These are phyloP conservation scores for Lasioglossum vierecki DNA, from an alignment of 2,888 invertebrate genomes.

Conservation along the genomic window DNA sequence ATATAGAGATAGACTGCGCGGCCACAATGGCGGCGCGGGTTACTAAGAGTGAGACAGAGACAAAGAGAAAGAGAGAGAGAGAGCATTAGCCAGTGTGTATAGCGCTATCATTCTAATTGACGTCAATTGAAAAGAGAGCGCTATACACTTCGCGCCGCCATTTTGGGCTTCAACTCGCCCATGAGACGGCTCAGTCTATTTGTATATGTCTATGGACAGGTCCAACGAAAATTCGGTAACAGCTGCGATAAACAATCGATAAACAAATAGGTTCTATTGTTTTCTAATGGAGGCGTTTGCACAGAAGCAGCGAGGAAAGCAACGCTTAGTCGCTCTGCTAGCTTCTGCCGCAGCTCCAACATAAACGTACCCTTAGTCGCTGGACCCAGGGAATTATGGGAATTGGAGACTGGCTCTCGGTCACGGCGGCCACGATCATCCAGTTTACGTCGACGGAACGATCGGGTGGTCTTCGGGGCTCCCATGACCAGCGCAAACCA, in stretches of 20 bases:
- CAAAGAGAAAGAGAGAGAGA: too few species aligned
- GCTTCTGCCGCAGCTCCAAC: background rate
- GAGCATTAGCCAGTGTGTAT: too few species aligned
- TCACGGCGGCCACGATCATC: background rate
- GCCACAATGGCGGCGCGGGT: too few species aligned
- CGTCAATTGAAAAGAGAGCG: too few species aligned
- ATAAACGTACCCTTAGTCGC: background rate
- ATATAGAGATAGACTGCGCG: too few species aligned
- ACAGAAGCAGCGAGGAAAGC: background rate
- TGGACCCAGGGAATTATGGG: background rate
- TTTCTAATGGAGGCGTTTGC: background rate
- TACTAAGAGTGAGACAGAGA: too few species aligned
- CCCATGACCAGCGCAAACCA: background rate
- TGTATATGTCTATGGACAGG: too few species aligned
- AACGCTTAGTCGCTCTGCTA: background rate
- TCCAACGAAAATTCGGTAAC: background rate
- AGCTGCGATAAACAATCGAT: background rate
- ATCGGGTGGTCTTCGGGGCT: background rate
- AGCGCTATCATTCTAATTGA: too few species aligned
- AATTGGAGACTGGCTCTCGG: background rate
- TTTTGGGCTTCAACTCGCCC: too few species aligned
- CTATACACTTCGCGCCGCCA: too few species aligned
- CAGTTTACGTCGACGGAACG: slow-evolving; percentile 3
- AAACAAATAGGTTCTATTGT: background rate
- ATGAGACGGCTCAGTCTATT: too few species aligned